These are phyloP conservation scores for Lucilia cuprina DNA, from an alignment of 1,140 invertebrate species.

Conservation along the genomic window DNA sequence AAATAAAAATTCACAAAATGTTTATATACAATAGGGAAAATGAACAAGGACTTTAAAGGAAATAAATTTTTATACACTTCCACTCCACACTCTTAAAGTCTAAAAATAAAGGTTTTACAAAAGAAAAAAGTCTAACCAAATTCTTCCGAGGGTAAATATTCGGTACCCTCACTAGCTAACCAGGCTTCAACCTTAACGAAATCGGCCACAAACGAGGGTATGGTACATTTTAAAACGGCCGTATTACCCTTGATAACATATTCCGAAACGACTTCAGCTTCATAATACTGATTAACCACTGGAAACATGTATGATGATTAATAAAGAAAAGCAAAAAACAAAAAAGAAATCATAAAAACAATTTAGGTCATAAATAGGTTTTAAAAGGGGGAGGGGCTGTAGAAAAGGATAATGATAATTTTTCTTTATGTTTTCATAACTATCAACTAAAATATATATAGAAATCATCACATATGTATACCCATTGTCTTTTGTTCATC, in stretches of 20 bases:
- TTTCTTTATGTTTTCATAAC: background rate
- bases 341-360: background rate
- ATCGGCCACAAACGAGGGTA: slow-evolving; percentile 90
- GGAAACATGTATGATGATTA: background rate
- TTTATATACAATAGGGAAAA: slow-evolving; percentile 10
- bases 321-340: slow-evolving; percentile 5
- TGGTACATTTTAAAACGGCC: slow-evolving; percentile 90
- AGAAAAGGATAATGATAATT: background rate
- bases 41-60: background rate
- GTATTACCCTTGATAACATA: slow-evolving; percentile 92
- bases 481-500: slow-evolving; percentile 52
- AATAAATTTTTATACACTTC: background rate
- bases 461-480: slow-evolving; percentile 36
- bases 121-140: slow-evolving; percentile 51
- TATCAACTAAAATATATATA: background rate
- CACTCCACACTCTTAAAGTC: background rate
- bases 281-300: slow-evolving; percentile 89
- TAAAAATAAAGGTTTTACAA: background rate
- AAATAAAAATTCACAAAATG: background rate
- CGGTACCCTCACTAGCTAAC: slow-evolving; percentile 79
- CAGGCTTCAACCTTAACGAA: slow-evolving; percentile 90
- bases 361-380: background rate
- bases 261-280: slow-evolving; percentile 90
- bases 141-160: slow-evolving; percentile 65
- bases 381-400: background rate